Percentiles rank a stretch among this genome's conserved stretches.
These are phyloP conservation scores for Cisticola juncidis DNA, from an alignment of 2,113 vertebrate species.

Conservation along the genomic window DNA sequence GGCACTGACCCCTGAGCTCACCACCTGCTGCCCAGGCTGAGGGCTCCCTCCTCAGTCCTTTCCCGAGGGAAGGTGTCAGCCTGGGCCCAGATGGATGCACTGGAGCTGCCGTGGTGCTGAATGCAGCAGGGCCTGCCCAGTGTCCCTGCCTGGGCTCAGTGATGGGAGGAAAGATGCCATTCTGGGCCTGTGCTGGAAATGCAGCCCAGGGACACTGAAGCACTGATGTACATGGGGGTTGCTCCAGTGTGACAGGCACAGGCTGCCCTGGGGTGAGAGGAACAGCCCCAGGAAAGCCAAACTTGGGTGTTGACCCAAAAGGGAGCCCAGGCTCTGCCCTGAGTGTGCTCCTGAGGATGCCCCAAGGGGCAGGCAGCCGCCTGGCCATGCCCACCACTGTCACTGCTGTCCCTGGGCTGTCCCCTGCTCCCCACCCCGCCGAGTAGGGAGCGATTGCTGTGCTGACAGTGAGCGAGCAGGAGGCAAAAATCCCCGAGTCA, in stretches of 20 bases:
- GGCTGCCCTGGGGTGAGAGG: not conserved
- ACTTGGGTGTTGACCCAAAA: not conserved
- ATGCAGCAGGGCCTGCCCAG: not conserved
- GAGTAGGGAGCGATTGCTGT: not conserved
- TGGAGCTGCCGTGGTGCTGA: not conserved
- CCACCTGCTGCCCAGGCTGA: not conserved
- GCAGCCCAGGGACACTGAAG: not conserved
- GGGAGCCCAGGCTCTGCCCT: not conserved
- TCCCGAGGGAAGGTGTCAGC: not conserved
- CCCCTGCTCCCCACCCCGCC: not conserved
- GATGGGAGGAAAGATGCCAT: not conserved
- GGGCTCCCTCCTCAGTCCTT: not conserved
- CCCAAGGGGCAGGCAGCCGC: fast-evolving
- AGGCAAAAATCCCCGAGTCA: constrained; percentile 7
- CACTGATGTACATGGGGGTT: fast-evolving
- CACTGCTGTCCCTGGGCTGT: not conserved
- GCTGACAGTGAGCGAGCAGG: not conserved
- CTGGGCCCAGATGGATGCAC: fast-evolving
- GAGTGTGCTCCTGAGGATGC: not conserved
- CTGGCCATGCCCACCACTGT: not conserved
- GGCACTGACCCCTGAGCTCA: not conserved
- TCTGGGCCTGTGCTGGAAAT: not conserved
- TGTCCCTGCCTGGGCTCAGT: not conserved
- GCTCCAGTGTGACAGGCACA: fast-evolving
- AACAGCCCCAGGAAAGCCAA: not conserved